These are phyloP conservation scores for Babyrousa celebensis DNA, from an alignment of 2,797 vertebrate species.

Conservation along the genomic window DNA sequence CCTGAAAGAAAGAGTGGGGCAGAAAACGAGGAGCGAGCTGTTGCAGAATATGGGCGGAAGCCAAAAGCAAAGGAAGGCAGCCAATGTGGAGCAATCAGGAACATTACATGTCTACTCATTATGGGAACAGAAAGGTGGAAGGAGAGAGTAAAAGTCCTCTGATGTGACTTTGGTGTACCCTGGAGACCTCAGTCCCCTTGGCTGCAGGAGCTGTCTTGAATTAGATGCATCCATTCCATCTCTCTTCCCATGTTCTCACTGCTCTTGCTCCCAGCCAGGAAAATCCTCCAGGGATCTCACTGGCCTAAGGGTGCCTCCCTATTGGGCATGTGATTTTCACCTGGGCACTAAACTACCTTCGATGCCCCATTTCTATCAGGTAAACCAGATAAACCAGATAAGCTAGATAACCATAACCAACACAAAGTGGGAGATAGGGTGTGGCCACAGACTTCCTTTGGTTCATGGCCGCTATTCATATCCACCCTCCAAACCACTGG, in stretches of 20 bases:
- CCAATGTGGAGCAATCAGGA: background rate
- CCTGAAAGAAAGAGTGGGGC: background rate
- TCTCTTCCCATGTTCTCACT: background rate
- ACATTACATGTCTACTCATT: background rate
- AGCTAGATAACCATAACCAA: background rate
- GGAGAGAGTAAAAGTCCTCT: background rate
- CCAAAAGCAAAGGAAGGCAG: background rate
- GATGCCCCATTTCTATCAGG: background rate
- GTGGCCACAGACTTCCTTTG: background rate
- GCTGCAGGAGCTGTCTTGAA: too few relatives aligned
- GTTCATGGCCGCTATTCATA: background rate
- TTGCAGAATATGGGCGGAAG: background rate
- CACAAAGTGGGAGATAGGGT: background rate
- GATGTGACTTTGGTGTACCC: background rate
- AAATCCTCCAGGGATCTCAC: background rate
- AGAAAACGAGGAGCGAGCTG: background rate
- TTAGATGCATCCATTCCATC: background rate
- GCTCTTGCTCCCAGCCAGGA: background rate
- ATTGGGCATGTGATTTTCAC: background rate
- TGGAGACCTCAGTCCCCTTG: background rate
- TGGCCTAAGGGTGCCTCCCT: background rate
- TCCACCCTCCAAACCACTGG: background rate
- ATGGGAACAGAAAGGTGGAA: background rate
- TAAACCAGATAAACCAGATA: background rate
- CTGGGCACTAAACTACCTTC: background rate